These are phyloP conservation scores for Lutraria rhynchaena DNA, from an alignment of 1,140 invertebrate genomes.

Conservation along the genomic window DNA sequence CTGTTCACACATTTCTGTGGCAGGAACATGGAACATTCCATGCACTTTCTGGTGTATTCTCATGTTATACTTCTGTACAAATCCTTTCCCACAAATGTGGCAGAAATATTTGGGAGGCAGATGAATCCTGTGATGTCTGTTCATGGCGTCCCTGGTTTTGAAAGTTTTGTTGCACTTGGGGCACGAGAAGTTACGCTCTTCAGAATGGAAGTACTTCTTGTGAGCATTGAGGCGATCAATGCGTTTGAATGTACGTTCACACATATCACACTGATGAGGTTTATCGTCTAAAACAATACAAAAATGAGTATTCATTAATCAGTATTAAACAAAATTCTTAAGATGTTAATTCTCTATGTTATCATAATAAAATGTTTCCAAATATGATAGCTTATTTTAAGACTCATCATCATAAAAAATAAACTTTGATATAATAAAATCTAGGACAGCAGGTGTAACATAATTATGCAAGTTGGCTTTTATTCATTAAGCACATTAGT, in stretches of 20 bases:
- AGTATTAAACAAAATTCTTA: too few relatives aligned
- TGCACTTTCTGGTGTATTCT: constrained; percentile 9
- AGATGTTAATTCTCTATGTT: too few relatives aligned
- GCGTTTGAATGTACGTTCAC: background rate
- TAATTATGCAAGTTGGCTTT: too few relatives aligned
- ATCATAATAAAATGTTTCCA: too few relatives aligned
- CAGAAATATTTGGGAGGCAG: constrained; percentile 15
- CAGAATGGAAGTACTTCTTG: background rate
- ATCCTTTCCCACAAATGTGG: constrained; percentile 7
- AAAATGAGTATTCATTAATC: too few relatives aligned
- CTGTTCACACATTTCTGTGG: too few relatives aligned
- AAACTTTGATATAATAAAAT: too few relatives aligned
- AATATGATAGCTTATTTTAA: too few relatives aligned
- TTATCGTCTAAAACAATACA: background rate
- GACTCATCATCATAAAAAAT: too few relatives aligned
- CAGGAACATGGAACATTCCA: constrained; percentile 1
- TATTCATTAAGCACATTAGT: too few relatives aligned
- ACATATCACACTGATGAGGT: background rate
- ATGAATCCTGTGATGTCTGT: constrained; percentile 10
- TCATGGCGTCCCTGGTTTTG: background rate
- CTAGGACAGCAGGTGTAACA: too few relatives aligned
- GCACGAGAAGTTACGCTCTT: background rate
- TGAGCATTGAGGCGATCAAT: background rate
- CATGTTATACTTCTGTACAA: constrained; percentile 21
- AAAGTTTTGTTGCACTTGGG: background rate